These are phyloP conservation scores for Lithophane socia DNA, from an alignment of 2,888 invertebrate genomes.

Conservation along the genomic window DNA sequence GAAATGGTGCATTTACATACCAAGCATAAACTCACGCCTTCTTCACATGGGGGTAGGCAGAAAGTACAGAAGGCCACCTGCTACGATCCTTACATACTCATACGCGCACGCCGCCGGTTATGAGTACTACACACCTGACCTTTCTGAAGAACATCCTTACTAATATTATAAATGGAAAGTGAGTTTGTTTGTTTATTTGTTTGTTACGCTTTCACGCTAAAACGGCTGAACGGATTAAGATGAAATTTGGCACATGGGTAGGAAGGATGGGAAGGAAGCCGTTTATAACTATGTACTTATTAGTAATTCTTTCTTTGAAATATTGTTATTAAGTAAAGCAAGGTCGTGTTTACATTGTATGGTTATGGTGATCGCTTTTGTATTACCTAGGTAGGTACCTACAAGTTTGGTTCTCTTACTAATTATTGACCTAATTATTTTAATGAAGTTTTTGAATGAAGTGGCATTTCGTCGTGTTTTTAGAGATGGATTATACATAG, in stretches of 20 bases:
- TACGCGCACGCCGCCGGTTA: too few species aligned
- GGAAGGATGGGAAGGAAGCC: conserved; percentile 63
- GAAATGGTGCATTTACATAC: background rate
- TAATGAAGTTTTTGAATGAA: background rate
- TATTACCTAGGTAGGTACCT: conserved; percentile 1
- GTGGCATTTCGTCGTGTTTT: background rate
- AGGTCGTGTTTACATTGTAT: conserved; percentile 52
- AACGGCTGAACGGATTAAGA: too few species aligned
- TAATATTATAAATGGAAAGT: too few species aligned
- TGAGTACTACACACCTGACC: too few species aligned
- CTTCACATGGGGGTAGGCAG: too few species aligned
- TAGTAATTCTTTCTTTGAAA: conserved; percentile 39
- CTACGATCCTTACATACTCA: too few species aligned
- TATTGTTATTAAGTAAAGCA: conserved; percentile 45
- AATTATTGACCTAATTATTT: conserved; percentile 12
- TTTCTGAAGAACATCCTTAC: too few species aligned
- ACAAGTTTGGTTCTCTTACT: conserved; percentile 15
- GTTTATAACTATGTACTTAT: conserved; percentile 30
- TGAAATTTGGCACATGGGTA: too few species aligned
- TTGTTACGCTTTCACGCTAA: too few species aligned
- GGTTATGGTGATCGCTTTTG: conserved; percentile 46
- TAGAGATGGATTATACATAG: background rate
- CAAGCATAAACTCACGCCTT: too few species aligned
- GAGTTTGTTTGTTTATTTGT: too few species aligned
- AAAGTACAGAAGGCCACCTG: too few species aligned